Conservation (phyloP, 2,113 vertebrate species). For the Procavia capensis region DNA sequence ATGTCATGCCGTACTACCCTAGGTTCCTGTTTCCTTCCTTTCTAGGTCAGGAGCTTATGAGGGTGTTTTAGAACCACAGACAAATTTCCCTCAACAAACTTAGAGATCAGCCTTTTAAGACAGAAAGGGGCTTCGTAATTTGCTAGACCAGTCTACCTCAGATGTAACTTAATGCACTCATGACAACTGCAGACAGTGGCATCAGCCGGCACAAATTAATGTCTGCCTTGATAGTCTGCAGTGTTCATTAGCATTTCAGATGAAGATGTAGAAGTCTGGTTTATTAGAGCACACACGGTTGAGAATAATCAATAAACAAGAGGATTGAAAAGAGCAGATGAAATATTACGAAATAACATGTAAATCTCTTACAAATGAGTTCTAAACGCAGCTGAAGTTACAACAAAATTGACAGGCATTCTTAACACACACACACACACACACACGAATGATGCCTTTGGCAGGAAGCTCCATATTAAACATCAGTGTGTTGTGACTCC, state of each 20-base stretch:
- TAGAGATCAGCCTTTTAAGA: not conserved
- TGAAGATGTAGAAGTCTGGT: not conserved
- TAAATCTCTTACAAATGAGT: slow-evolving; percentile 29
- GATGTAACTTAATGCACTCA: not conserved
- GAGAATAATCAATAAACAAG: not conserved
- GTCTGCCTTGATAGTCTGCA: not conserved
- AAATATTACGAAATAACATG: not conserved
- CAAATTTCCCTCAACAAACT: not conserved
- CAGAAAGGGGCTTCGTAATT: not conserved
- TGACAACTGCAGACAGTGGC: not conserved
- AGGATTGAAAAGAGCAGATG: not conserved
- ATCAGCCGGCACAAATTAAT: not conserved
- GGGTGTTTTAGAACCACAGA: not conserved
- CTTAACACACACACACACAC: not conserved
- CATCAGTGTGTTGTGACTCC: not conserved
- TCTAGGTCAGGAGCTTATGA: not conserved
- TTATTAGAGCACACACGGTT: not conserved
- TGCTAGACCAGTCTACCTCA: not conserved
- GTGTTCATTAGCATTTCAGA: not conserved
- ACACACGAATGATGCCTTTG: not conserved
- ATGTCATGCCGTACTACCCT: not conserved
- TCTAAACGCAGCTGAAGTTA: not conserved
- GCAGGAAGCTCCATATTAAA: not conserved
- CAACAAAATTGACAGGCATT: not conserved
- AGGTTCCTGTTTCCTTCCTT: not conserved